Evolutionary conservation across 1,140 invertebrate species (phyloP).

Genomic region (Formica selysi): DNA sequence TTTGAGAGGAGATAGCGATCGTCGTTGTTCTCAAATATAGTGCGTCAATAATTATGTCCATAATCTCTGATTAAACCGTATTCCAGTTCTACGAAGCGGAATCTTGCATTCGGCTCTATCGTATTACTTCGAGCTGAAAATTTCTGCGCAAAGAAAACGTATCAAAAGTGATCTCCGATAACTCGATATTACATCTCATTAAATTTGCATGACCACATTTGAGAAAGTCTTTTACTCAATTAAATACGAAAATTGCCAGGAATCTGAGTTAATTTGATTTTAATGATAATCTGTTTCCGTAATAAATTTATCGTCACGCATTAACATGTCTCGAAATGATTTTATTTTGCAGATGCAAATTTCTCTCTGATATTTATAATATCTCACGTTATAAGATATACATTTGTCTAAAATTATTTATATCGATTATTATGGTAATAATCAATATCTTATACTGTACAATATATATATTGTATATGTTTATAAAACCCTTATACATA

Average conservation of each 20-base stretch:
- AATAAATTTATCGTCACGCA: slow-evolving; percentile 24
- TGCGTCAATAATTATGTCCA: background rate
- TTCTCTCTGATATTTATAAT: background rate
- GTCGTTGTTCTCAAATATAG: background rate
- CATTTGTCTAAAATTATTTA: background rate
- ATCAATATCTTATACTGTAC: background rate
- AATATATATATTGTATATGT: slow-evolving; percentile 11
- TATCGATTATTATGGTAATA: background rate
- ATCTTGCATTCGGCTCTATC: slow-evolving; percentile 2
- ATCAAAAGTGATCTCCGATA: slow-evolving; percentile 43
- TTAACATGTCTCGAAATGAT: slow-evolving; percentile 17
- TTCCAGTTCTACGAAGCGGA: no score
- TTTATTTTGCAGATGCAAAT: slow-evolving; percentile 24
- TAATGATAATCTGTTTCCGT: slow-evolving; percentile 29
- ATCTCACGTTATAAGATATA: background rate
- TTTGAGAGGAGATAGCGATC: background rate
- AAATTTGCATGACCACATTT: slow-evolving; percentile 48
- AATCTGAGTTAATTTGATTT: slow-evolving; percentile 42
- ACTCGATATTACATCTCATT: slow-evolving; percentile 51
- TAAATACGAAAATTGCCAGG: slow-evolving; percentile 41
- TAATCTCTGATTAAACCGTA: slow-evolving; percentile 8
- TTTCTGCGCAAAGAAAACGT: slow-evolving; percentile 29
- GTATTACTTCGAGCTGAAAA: slow-evolving; percentile 12
- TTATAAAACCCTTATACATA: background rate
- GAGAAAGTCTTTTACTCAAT: slow-evolving; percentile 23